These are phyloP conservation scores for Philereme transversata DNA, from an alignment of 2,888 invertebrate species.

Conservation along the genomic window DNA sequence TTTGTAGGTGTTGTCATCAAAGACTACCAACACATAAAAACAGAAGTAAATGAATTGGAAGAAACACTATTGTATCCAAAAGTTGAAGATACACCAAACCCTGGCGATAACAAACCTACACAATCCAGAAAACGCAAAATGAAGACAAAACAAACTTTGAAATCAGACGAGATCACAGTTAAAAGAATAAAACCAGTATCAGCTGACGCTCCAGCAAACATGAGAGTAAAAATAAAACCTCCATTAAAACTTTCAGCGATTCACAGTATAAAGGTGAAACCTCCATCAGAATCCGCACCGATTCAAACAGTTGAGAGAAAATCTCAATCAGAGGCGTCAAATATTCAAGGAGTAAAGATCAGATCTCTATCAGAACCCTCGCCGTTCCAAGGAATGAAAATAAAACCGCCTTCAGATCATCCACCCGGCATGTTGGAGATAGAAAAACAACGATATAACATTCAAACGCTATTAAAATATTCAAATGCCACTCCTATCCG, in stretches of 20 bases:
- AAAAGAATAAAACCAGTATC: not conserved
- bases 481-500: conserved; percentile 58
- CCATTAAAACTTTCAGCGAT: conserved; percentile 5
- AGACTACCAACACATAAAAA: conserved; percentile 18
- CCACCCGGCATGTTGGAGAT: conserved; percentile 7
- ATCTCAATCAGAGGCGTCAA: not conserved
- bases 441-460: conserved; percentile 39
- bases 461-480: conserved; percentile 40
- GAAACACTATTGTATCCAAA: conserved; percentile 38
- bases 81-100: conserved; percentile 7
- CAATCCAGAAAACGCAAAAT: conserved; percentile 17
- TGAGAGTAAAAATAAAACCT: conserved; percentile 3
- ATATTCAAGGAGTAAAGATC: not conserved
- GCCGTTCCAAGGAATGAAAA: not conserved
- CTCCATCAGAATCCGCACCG: not conserved
- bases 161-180: not conserved
- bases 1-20: conserved; percentile 25
- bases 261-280: not conserved
- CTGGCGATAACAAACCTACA: not conserved
- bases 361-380: not conserved
- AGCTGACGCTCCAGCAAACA: not conserved
- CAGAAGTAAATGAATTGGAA: conserved; percentile 12
- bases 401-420: not conserved
- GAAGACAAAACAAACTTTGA: conserved; percentile 21
- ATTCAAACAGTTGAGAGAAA: conserved; percentile 8